Evolutionary conservation across 2,113 vertebrate genomes (phyloP), one percentile per base, ranked within the genome.

Genomic region (Syrrhaptes paradoxus): DNA sequence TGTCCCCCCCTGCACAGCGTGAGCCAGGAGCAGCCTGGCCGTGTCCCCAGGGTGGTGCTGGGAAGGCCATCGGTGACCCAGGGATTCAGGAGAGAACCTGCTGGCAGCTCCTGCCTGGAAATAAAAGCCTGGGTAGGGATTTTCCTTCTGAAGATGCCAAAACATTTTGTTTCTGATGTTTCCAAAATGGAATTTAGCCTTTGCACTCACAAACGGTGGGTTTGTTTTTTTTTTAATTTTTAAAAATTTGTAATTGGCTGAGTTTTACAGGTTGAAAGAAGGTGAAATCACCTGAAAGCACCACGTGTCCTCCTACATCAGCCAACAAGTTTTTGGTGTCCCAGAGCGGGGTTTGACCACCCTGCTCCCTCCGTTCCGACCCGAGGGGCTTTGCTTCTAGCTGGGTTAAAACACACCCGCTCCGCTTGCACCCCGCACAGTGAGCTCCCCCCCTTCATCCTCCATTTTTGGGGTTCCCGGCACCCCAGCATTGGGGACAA

Each of bases 1-100:
- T 7, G 4, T 11, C 36, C 24, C 19, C 3, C 1, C 31, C 25
- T 12, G 24, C 41, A 6, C 2, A 0, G 1, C 11, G 9, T 0
- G 22, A 9, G n/a, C 18, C 58, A 15, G 58, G 45, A 84, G 46
- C 72, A 43, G 38, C 54, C 13, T 15, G 45, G 52, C 59, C 12
- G 2, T 10, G 7, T 9, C 70, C 55, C 2, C 1, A 6, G 26
- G 11, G 6, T 20, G 0, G 5, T 22, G 31, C 4, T 13, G 34
- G 48, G 67, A 36, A 38, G 28, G 11, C 9, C n/a, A 7, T 7
- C 38, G 16, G 31, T 41, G 55, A 0, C 29, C 25, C 51, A 25
- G 32, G 38, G 22, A n/a, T 9, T 7, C 2, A 2, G 28, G 3
- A 17, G 20, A 7, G 32, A 26, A 45, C 34, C 32, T 31, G 24